Percentiles rank a stretch among this genome's conserved stretches.
These are phyloP conservation scores for Papilio demoleus DNA, from an alignment of 2,888 invertebrate genomes.

Conservation along the genomic window DNA sequence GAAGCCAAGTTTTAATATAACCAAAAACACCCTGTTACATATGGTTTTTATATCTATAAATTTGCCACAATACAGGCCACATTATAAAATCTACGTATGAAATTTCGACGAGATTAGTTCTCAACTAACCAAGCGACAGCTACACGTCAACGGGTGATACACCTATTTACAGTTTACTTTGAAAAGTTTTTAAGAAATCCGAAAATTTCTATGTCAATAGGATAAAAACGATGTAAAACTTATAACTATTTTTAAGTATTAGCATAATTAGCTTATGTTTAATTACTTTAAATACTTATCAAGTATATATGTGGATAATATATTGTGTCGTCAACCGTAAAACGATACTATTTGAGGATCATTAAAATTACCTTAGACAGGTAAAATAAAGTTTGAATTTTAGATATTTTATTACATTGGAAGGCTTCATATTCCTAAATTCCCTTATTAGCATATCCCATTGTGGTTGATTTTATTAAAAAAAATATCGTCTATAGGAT, in stretches of 20 bases:
- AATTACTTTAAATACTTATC: conserved; percentile 4
- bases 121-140: conserved; percentile 17
- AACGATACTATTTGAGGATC: background rate
- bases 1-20: conserved; percentile 67
- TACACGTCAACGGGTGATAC: conserved; percentile 12
- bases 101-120: conserved; percentile 28
- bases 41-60: conserved; percentile 43
- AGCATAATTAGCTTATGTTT: conserved; percentile 3
- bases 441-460: background rate
- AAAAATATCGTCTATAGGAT: background rate
- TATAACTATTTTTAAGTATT: conserved; percentile 7
- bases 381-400: background rate
- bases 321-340: background rate
- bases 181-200: conserved; percentile 9
- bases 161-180: conserved; percentile 8
- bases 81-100: conserved; percentile 20
- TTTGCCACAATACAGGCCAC: conserved; percentile 39
- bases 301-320: background rate
- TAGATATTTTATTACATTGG: background rate
- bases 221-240: conserved; percentile 14
- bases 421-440: background rate
- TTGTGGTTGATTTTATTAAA: background rate
- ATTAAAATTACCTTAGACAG: background rate
- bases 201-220: conserved; percentile 21
- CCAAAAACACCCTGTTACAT: conserved; percentile 75